Evolutionary conservation across 2,797 vertebrate genomes (phyloP).

Genomic region (Sebastes iracundus): DNA sequence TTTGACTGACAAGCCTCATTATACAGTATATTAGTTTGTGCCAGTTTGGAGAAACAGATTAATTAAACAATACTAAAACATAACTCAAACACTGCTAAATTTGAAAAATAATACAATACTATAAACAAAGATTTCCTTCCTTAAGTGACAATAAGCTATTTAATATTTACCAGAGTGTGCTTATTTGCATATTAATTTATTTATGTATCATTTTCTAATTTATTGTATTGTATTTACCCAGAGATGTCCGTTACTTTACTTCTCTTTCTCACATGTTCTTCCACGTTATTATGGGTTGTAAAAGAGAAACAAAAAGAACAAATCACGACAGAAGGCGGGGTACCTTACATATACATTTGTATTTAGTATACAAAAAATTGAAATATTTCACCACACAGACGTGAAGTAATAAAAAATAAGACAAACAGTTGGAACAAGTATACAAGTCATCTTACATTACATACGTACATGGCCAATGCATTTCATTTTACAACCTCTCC

Average conservation of each 20-base stretch:
- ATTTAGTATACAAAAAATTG: constrained; percentile 85
- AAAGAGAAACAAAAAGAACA: neutral
- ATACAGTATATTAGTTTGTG: too few species aligned
- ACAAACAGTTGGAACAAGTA: constrained; percentile 80
- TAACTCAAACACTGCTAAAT: too few species aligned
- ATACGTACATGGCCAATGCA: constrained; percentile 79
- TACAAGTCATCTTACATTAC: constrained; percentile 81
- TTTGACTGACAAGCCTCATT: too few species aligned
- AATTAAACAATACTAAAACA: too few species aligned
- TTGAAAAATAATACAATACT: too few species aligned
- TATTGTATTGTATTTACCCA: neutral
- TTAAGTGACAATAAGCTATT: too few species aligned
- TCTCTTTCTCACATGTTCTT: neutral
- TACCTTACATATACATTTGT: constrained; percentile 81
- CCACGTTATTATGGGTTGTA: neutral
- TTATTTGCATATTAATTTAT: neutral
- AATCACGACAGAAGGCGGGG: constrained; percentile 33
- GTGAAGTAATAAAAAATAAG: constrained; percentile 82
- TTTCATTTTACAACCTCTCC: constrained; percentile 76
- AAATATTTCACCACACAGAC: constrained; percentile 81
- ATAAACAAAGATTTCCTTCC: too few species aligned
- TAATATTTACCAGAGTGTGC: too few species aligned
- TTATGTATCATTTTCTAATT: neutral
- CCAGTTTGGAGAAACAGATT: too few species aligned
- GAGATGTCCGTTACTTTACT: neutral